Conservation (phyloP, 2,888 invertebrate genomes). For the Lissonota sp. region DNA sequence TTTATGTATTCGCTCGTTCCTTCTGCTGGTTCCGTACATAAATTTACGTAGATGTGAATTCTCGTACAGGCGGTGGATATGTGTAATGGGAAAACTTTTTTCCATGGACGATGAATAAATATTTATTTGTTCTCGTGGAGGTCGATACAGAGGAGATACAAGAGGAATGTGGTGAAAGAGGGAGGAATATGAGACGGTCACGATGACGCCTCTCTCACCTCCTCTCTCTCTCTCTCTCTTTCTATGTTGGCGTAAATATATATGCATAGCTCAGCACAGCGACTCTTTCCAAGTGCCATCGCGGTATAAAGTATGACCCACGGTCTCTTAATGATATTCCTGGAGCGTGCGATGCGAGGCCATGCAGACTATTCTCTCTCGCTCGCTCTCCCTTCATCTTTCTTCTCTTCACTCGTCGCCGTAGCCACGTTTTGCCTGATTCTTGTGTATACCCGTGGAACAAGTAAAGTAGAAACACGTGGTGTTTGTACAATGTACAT, state of each 20-base stretch:
- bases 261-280: no score
- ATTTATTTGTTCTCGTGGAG: constrained; percentile 52
- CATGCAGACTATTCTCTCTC: constrained; percentile 28
- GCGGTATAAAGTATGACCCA: constrained; percentile 49
- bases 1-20: neutral
- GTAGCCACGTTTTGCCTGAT: constrained; percentile 26
- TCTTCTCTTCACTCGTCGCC: constrained; percentile 20
- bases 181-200: constrained; percentile 59
- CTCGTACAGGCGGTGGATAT: no score
- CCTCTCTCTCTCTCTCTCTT: constrained; percentile 13
- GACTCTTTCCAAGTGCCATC: constrained; percentile 44
- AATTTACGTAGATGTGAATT: neutral
- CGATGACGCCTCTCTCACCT: constrained; percentile 56
- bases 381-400: constrained; percentile 34
- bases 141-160: constrained; percentile 12
- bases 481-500: no score
- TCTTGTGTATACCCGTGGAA: constrained; percentile 43
- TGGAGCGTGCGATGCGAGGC: constrained; percentile 57
- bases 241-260: constrained; percentile 8
- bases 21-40: neutral
- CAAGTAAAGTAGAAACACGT: constrained; percentile 64
- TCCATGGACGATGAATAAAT: constrained; percentile 50
- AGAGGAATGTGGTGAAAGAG: constrained; percentile 55
- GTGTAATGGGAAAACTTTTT: constrained; percentile 43
- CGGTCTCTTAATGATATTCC: constrained; percentile 61